Conservation (phyloP, 2,797 vertebrate species). For the Eleutherodactylus coqui region DNA sequence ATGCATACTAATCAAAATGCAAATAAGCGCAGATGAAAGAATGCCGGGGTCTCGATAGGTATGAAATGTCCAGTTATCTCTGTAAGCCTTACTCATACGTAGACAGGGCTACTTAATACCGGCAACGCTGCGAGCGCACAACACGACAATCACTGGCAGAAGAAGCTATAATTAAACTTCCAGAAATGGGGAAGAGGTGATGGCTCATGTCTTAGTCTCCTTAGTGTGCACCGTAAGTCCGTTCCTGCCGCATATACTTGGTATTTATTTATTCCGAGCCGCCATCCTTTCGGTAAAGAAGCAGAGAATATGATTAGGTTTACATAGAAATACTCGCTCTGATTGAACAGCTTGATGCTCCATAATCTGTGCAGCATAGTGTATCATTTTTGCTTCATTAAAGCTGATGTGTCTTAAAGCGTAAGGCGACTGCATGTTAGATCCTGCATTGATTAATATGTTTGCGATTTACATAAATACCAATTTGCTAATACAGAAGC, state of each 20-base stretch:
- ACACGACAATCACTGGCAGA: constrained; percentile 65
- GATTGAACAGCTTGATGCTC: not conserved
- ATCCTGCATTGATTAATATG: not conserved
- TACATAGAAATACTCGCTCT: not conserved
- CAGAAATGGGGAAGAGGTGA: constrained; percentile 61
- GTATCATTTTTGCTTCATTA: not conserved
- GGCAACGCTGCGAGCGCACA: constrained; percentile 36
- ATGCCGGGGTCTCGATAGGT: constrained; percentile 74
- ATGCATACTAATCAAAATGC: constrained; percentile 89
- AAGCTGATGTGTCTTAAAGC: not conserved
- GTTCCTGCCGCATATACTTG: not conserved
- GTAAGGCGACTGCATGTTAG: not conserved
- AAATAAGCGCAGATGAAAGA: constrained; percentile 84
- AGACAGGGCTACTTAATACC: constrained; percentile 64
- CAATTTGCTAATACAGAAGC: not conserved
- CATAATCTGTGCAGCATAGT: not conserved
- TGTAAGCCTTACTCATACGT: constrained; percentile 65
- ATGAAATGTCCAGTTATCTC: constrained; percentile 73
- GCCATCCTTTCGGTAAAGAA: not conserved
- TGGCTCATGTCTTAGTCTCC: not conserved
- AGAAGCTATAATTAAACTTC: constrained; percentile 64
- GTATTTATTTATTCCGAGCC: constrained; percentile 5
- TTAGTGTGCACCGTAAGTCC: not conserved
- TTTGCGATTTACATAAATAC: not conserved
- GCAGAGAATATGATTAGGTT: not conserved